Evolutionary conservation across 2,888 invertebrate species (phyloP).

Genomic region (Cerastoderma edule): DNA sequence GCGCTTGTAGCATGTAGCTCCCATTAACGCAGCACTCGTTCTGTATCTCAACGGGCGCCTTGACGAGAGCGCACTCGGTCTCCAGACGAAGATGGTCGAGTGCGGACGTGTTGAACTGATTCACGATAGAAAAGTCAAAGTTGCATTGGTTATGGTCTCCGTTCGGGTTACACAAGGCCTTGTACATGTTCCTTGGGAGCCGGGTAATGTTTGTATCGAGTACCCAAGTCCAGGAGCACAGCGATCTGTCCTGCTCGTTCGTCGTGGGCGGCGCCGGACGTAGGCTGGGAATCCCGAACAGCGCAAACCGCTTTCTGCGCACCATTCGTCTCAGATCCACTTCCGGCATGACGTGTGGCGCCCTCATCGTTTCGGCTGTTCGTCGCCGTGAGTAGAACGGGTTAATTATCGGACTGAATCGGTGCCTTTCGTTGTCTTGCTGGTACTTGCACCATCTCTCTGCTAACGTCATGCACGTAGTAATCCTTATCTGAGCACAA

Average conservation of each 20-base stretch:
- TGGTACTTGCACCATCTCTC: conserved; percentile 5
- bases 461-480: neutral
- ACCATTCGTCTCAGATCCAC: neutral
- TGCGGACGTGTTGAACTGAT: conserved; percentile 7
- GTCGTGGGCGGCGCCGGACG: neutral
- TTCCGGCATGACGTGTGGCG: neutral
- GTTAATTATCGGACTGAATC: neutral
- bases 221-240: conserved; percentile 47
- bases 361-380: neutral
- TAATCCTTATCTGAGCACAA: neutral
- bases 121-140: conserved; percentile 24
- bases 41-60: conserved; percentile 21
- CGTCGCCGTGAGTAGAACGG: no score
- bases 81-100: conserved; percentile 19
- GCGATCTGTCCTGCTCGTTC: conserved; percentile 30
- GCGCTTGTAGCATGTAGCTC: conserved; percentile 3
- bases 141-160: conserved; percentile 44
- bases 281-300: conserved; percentile 22
- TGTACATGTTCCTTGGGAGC: conserved; percentile 35
- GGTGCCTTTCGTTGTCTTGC: neutral
- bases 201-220: conserved; percentile 35
- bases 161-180: conserved; percentile 41
- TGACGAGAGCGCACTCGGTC: conserved; percentile 53
- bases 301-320: conserved; percentile 29
- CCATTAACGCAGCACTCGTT: conserved; percentile 50